A percentile compares a stretch with the other conserved stretches of the same genome.
These are phyloP conservation scores for Psilanteris sp. DNA, from an alignment of 1,140 invertebrate species.

Conservation along the genomic window DNA sequence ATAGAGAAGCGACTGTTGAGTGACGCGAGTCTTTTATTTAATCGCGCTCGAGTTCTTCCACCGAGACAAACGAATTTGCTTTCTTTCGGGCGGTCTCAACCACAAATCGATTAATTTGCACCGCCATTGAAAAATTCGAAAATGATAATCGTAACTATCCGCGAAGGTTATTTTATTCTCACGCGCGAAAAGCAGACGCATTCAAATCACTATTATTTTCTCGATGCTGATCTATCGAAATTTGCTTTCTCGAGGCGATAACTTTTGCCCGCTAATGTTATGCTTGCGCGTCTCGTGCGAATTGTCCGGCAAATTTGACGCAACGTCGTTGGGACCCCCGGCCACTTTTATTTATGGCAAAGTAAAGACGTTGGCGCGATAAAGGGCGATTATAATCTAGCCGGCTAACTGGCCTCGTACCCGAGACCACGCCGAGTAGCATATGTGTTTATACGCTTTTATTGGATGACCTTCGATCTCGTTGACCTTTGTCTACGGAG, in stretches of 20 bases:
- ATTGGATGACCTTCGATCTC: slow-evolving; percentile 58
- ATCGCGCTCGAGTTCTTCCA: too few relatives aligned
- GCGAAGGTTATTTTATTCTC: too few relatives aligned
- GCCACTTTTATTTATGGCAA: slow-evolving; percentile 47
- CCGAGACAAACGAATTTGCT: too few relatives aligned
- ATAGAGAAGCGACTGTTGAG: too few relatives aligned
- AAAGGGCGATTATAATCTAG: slow-evolving; percentile 53
- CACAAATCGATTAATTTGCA: slow-evolving; percentile 35
- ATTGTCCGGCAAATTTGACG: background rate
- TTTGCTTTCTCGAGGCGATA: too few relatives aligned
- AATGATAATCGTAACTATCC: too few relatives aligned
- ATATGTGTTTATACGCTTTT: slow-evolving; percentile 56
- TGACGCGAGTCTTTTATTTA: too few relatives aligned
- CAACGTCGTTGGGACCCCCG: slow-evolving; percentile 23
- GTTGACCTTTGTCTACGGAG: slow-evolving; percentile 50
- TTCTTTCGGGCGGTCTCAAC: too few relatives aligned
- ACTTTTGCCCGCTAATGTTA: background rate
- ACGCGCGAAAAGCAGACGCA: slow-evolving; percentile 14
- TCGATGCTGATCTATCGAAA: background rate
- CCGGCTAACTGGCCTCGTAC: slow-evolving; percentile 34
- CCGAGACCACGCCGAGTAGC: slow-evolving; percentile 44
- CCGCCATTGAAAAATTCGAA: too few relatives aligned
- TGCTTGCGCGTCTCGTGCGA: too few relatives aligned
- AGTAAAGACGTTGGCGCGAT: slow-evolving; percentile 50
- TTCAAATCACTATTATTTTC: slow-evolving; percentile 41